Percentiles rank a stretch among this genome's conserved stretches.
Evolutionary conservation across 2,797 vertebrate genomes (phyloP).

Genomic region (Girardinus metallicus): DNA sequence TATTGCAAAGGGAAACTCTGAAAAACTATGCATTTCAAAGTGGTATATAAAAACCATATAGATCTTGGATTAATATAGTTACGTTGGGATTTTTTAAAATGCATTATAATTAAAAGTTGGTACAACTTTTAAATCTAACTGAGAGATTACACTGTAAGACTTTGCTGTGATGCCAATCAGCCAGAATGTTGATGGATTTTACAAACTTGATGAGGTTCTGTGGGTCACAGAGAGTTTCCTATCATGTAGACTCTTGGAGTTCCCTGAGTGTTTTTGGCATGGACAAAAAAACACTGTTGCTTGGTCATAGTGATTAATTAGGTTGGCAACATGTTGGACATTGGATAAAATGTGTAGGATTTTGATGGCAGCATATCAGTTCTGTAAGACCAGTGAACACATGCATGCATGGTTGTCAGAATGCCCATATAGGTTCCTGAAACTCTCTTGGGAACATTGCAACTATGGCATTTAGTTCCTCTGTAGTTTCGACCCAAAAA

Average conservation of each 20-base stretch:
- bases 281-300: too few species aligned
- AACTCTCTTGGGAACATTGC: background rate
- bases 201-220: background rate
- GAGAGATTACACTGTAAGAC: background rate
- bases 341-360: background rate
- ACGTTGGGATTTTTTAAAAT: background rate
- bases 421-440: too few species aligned
- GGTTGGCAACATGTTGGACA: background rate
- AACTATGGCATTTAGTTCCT: too few species aligned
- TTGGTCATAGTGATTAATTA: background rate
- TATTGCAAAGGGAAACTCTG: slow-evolving; percentile 3
- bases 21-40: background rate
- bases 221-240: background rate
- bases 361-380: background rate
- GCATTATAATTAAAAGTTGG: background rate
- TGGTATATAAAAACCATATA: background rate
- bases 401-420: background rate
- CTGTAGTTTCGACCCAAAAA: background rate
- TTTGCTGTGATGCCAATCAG: background rate
- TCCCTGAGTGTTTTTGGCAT: background rate
- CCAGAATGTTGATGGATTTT: background rate
- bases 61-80: background rate
- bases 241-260: background rate
- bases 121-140: background rate
- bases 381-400: background rate